phyloP scores from a whole-genome alignment of 2,888 invertebrate genomes.

The Phasia obesa region DNA sequence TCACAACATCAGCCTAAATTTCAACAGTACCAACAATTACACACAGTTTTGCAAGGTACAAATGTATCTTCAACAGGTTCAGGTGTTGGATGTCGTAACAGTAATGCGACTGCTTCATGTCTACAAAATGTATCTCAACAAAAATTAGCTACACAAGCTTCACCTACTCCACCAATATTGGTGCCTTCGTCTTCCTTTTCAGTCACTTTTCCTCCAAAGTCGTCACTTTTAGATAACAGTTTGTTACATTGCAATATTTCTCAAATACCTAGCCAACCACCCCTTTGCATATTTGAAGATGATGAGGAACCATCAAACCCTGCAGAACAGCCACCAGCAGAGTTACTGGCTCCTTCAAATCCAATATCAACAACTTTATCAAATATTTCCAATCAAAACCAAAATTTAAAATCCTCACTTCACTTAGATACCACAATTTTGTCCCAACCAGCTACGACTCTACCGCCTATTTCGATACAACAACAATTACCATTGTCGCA shows the following conservation, averaged over 20 bases:
- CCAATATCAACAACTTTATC: constrained; percentile 52
- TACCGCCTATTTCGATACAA: constrained; percentile 64
- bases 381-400: constrained; percentile 43
- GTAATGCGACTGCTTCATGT: constrained; percentile 22
- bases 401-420: constrained; percentile 49
- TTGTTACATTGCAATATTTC: constrained; percentile 80
- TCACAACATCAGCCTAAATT: constrained; percentile 69
- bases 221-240: constrained; percentile 79
- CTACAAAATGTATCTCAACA: constrained; percentile 65
- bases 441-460: constrained; percentile 51
- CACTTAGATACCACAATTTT: constrained; percentile 74
- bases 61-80: constrained; percentile 58
- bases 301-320: constrained; percentile 80
- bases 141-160: constrained; percentile 68
- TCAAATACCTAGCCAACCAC: constrained; percentile 81
- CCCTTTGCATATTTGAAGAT: constrained; percentile 82
- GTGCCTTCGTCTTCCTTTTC: constrained; percentile 69
- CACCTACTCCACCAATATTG: constrained; percentile 61
- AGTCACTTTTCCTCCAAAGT: constrained; percentile 76
- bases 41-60: constrained; percentile 74
- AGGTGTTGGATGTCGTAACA: constrained; percentile 38
- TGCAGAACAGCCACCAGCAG: constrained; percentile 75
- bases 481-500: constrained; percentile 72
- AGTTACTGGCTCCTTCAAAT: constrained; percentile 66
- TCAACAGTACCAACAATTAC: constrained; percentile 76